Conservation (phyloP, 2,113 vertebrate species). For the Labeo rohita region DNA sequence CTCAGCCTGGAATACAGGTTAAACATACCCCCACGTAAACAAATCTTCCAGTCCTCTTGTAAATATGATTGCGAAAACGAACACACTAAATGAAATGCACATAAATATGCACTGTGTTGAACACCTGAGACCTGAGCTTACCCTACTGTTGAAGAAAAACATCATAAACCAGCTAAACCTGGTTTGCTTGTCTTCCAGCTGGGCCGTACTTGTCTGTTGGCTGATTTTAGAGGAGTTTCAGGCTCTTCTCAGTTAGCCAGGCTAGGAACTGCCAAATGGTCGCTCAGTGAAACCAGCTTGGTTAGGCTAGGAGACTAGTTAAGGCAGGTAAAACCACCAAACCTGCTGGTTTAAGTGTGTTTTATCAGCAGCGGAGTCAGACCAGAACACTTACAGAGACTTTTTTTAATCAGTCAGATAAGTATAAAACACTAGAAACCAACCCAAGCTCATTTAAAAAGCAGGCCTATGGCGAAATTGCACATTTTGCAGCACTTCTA, state of each 20-base stretch:
- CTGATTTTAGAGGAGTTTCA: neutral
- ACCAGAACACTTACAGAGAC: too few relatives aligned
- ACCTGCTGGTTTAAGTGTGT: too few relatives aligned
- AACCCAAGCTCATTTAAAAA: neutral
- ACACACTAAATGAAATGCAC: neutral
- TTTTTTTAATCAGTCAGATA: neutral
- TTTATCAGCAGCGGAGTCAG: too few relatives aligned
- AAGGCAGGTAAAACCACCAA: too few relatives aligned
- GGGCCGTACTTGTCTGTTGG: neutral
- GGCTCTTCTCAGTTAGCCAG: neutral
- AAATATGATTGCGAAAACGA: constrained; percentile 47
- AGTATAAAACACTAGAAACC: too few relatives aligned
- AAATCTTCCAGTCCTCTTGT: constrained; percentile 36
- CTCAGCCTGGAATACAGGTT: constrained; percentile 51
- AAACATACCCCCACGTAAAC: constrained; percentile 51
- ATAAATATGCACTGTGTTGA: neutral
- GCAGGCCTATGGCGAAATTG: neutral
- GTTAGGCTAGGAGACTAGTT: neutral
- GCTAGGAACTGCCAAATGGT: neutral
- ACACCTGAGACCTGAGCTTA: neutral
- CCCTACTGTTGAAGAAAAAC: neutral
- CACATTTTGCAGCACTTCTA: too few relatives aligned
- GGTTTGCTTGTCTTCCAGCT: neutral
- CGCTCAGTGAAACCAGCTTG: neutral
- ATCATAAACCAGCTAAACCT: neutral